phyloP scores from a whole-genome alignment of 2,888 invertebrate species.

The Campoplex nolae region DNA sequence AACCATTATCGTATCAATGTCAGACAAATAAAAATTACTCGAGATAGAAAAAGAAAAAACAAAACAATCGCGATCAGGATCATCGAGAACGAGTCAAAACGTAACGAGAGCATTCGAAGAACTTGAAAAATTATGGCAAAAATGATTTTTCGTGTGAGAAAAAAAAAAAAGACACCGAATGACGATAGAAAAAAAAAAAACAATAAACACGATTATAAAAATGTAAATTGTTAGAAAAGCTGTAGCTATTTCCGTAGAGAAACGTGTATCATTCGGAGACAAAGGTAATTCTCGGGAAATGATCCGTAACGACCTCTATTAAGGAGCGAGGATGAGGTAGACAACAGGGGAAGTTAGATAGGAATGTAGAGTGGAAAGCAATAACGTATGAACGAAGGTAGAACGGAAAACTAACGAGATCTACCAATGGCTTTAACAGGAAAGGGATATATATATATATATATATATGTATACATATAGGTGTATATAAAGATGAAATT shows the following conservation, averaged over 20 bases:
- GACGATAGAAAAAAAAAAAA: not conserved
- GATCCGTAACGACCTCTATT: conserved; percentile 40
- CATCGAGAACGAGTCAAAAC: not conserved
- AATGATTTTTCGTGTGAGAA: no score
- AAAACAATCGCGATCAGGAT: not conserved
- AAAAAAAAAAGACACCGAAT: not conserved
- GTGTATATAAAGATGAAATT: conserved; percentile 24
- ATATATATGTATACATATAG: conserved; percentile 1
- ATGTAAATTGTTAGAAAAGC: not conserved
- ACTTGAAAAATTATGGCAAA: not conserved
- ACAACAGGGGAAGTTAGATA: conserved; percentile 27
- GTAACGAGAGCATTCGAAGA: not conserved
- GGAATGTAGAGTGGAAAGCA: conserved; percentile 14
- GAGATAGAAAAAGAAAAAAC: no score
- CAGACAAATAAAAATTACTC: not conserved
- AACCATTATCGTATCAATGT: conserved; percentile 15
- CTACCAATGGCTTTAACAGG: conserved; percentile 1
- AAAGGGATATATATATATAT: conserved; percentile 20
- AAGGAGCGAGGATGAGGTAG: conserved; percentile 31
- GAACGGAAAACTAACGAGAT: conserved; percentile 49
- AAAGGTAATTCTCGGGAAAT: conserved; percentile 43
- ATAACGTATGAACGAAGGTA: conserved; percentile 37
- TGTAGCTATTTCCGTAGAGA: not conserved
- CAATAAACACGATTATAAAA: not conserved
- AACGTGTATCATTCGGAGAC: conserved; percentile 33